Base-by-base conservation (phyloP, 2,113 vertebrate genomes). In the Lasiurus borealis region DNA sequence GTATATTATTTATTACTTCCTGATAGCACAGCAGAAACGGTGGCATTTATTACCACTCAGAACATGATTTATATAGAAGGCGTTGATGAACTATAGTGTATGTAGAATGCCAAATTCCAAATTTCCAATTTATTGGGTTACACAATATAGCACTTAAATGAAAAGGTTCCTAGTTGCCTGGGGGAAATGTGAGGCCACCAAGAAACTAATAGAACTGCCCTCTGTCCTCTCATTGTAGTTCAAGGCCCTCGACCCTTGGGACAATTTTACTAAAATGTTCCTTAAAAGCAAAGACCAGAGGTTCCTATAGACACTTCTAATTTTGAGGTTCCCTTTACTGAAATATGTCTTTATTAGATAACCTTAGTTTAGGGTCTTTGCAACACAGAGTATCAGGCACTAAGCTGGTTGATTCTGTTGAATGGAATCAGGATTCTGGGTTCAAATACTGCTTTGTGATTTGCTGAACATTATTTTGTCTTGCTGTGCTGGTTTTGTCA, bases 1-100 rank as follows among this genome's bases (percentile, higher is more conserved):
- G 95, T 97, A 6, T 78, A 59, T 93, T 97, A 95, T 96, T 96
- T 98, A 95, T 97, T 96, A 71, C 10, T 94, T 95, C 50, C 52
- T 93, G 46, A 84, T 97, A 75, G 50, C 90, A 94, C 4, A 86
- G 46, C 71, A 95, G 89, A 97, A 98, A 90, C 9, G 8, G 2
- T 96, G 88, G 75, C 92, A 83, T 95, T 97, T 97, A 96, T 92
- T 96, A 5, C 85, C 18, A 48, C 86, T 97, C 91, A 94, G 62
- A 97, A 85, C 3, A 95, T 94, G 86, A 96, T 96, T 97, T 97
- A 93, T 90, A 84, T 90, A 84, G 64, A 36, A 48, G 91, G 92
- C 85, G 85, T 40, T 91, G 83, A 95, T 95, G 85, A 98, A 94
- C 62, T 44, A 23, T 5, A n/a, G 2, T 59, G 25, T 69, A 94